phyloP scores from a whole-genome alignment of 2,797 vertebrate species.

The Lophius americanus region DNA sequence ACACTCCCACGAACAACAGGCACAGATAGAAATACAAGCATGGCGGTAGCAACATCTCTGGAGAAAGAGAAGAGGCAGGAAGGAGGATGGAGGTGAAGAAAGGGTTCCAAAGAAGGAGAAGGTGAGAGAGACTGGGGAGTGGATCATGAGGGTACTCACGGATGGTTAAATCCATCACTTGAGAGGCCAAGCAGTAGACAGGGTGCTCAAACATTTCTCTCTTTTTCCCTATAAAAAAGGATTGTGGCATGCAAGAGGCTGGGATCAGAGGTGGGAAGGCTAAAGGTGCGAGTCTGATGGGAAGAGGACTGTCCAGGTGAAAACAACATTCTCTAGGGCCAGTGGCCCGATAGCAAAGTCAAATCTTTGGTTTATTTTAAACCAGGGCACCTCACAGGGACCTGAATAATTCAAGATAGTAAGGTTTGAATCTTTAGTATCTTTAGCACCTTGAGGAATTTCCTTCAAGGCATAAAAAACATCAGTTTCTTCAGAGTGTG shows the following conservation, averaged over 20 bases:
- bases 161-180: slow-evolving; percentile 99
- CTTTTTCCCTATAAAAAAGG: slow-evolving; percentile 99
- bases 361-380: slow-evolving; percentile 54
- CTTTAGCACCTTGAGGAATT: slow-evolving; percentile 90
- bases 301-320: slow-evolving; percentile 77
- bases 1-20: slow-evolving; percentile 76
- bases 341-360: slow-evolving; percentile 43
- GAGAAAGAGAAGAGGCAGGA: slow-evolving; percentile 44
- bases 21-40: slow-evolving; percentile 69
- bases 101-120: slow-evolving; percentile 82
- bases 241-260: slow-evolving; percentile 99
- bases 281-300: slow-evolving; percentile 87
- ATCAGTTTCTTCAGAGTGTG: slow-evolving; percentile 32
- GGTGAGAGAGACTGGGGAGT: slow-evolving; percentile 82
- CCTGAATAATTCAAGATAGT: slow-evolving; percentile 89
- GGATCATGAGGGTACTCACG: slow-evolving; percentile 98
- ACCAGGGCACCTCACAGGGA: slow-evolving; percentile 85
- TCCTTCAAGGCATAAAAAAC: slow-evolving; percentile 92
- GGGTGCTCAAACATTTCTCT: slow-evolving; percentile 99
- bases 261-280: slow-evolving; percentile 96
- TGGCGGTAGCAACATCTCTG: slow-evolving; percentile 56
- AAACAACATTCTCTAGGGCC: slow-evolving; percentile 45
- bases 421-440: slow-evolving; percentile 94
- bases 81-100: slow-evolving; percentile 59
- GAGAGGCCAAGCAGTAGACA: slow-evolving; percentile 99